Conservation (phyloP, 2,888 invertebrate genomes). For the Himalopsyche anomala region DNA sequence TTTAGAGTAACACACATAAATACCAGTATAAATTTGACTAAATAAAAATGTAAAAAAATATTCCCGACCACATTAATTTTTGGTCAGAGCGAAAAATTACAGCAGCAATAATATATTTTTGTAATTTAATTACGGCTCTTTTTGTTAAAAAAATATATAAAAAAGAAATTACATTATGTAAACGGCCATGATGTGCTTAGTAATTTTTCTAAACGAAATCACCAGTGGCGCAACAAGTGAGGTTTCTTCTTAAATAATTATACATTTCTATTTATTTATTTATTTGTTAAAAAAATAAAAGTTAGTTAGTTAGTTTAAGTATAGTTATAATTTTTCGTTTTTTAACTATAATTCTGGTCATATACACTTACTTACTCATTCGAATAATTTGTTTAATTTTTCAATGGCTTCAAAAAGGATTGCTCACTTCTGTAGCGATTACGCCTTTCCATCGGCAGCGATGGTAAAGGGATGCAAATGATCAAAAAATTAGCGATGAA, state of each 20-base stretch:
- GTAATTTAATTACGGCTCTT: constrained; percentile 35
- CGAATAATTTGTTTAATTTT: too few species aligned
- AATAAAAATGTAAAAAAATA: constrained; percentile 36
- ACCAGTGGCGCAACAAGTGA: not conserved
- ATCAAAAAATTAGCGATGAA: too few species aligned
- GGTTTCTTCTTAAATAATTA: not conserved
- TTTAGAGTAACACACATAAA: not conserved
- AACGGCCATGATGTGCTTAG: constrained; percentile 42
- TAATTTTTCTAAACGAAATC: constrained; percentile 39
- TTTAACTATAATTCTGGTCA: too few species aligned
- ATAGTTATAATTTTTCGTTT: too few species aligned
- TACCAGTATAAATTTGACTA: constrained; percentile 16
- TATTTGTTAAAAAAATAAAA: too few species aligned
- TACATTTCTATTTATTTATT: too few species aligned
- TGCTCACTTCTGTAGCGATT: too few species aligned
- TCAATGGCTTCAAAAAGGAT: too few species aligned
- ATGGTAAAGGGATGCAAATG: too few species aligned
- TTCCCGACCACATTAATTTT: constrained; percentile 8
- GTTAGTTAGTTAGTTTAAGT: too few species aligned
- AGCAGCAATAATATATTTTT: constrained; percentile 36
- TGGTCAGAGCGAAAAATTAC: constrained; percentile 28
- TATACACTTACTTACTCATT: too few species aligned
- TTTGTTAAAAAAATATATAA: constrained; percentile 23
- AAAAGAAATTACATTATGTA: constrained; percentile 36
- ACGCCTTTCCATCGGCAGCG: too few species aligned